phyloP scores from a whole-genome alignment of 1,140 invertebrate species.

The Sesamia nonagrioides region DNA sequence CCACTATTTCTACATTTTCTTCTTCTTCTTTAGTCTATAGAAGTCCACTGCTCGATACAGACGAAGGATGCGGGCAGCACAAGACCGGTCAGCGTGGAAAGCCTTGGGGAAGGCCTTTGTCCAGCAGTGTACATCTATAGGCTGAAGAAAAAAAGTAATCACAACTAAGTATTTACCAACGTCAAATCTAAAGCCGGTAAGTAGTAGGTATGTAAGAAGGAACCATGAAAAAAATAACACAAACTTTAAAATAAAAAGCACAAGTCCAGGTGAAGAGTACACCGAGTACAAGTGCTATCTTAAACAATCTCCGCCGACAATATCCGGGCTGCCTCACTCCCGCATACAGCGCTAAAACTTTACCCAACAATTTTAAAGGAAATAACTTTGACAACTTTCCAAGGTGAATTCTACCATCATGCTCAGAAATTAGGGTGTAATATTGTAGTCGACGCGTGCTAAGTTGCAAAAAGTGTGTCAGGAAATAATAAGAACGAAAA shows the following conservation, averaged over 20 bases:
- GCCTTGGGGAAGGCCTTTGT: too few species aligned
- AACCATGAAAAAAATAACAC: constrained; percentile 18
- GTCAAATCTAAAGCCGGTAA: constrained; percentile 10
- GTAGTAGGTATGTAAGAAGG: not conserved
- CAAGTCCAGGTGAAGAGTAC: constrained; percentile 44
- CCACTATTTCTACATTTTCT: too few species aligned
- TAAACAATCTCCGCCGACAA: constrained; percentile 73
- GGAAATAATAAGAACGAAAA: constrained; percentile 44
- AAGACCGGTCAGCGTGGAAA: too few species aligned
- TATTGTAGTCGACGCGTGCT: not conserved
- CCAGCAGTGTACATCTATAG: too few species aligned
- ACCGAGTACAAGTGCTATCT: constrained; percentile 60
- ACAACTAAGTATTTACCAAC: not conserved
- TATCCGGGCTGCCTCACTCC: constrained; percentile 59
- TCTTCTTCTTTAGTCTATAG: too few species aligned
- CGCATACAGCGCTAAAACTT: constrained; percentile 53
- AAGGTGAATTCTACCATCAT: constrained; percentile 2
- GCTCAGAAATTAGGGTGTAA: not conserved
- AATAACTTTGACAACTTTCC: not conserved
- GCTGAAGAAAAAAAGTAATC: too few species aligned
- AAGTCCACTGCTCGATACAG: too few species aligned
- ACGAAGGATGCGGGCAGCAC: too few species aligned
- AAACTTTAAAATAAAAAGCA: constrained; percentile 51
- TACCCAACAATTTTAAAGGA: constrained; percentile 38
- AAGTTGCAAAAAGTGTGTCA: constrained; percentile 39